phyloP scores from a whole-genome alignment of 2,113 vertebrate species.

The Tachysurus vachellii region DNA sequence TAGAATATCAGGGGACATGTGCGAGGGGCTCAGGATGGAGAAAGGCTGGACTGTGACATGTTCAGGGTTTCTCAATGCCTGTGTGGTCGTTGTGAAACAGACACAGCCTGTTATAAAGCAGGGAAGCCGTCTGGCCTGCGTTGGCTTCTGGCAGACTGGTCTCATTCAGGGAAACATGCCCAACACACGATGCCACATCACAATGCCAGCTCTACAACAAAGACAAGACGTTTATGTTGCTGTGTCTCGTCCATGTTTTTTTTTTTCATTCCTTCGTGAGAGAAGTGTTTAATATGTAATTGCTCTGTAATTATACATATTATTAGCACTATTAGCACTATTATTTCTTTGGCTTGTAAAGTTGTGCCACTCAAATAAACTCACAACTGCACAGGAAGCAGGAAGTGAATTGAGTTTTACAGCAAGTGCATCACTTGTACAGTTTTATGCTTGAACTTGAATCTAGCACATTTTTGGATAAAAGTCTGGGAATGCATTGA shows the following conservation, averaged over 20 bases:
- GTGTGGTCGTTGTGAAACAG: neutral
- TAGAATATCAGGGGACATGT: slow-evolving; percentile 1
- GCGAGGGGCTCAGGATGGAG: neutral
- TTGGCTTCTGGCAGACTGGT: neutral
- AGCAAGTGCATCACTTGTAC: neutral
- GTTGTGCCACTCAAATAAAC: neutral
- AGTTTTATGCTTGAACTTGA: neutral
- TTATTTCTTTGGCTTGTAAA: neutral
- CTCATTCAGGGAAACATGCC: slow-evolving; percentile 1
- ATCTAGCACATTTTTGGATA: neutral
- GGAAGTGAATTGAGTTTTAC: neutral
- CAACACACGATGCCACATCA: neutral
- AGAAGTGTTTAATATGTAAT: neutral
- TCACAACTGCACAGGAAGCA: neutral
- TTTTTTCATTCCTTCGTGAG: neutral
- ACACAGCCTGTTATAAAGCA: slow-evolving; percentile 10
- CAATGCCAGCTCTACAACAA: neutral
- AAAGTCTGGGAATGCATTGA: neutral
- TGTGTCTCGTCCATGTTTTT: neutral
- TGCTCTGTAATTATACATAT: neutral
- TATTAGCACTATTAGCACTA: neutral
- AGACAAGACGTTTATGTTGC: neutral
- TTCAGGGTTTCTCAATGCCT: neutral
- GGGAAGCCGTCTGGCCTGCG: slow-evolving; percentile 5
- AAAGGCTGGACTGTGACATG: neutral